Base-by-base conservation (phyloP, 2,797 vertebrate species). In the Leptodactylus fallax region DNA sequence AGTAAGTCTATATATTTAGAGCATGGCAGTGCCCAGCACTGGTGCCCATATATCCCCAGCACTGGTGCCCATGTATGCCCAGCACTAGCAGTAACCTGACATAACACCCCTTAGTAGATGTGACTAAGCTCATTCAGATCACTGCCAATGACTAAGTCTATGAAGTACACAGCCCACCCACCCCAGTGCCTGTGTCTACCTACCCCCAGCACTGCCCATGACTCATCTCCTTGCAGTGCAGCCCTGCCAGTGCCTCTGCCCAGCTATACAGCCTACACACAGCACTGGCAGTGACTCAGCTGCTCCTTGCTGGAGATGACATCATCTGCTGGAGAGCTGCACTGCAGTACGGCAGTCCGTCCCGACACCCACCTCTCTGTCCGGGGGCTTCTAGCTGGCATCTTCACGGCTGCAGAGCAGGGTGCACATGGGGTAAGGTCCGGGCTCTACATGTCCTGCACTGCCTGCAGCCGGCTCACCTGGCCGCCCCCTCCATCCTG, bases 401-500 rank as follows among this genome's bases (percentile, higher is more conserved):
- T 87, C 80, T 65, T 87, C 47, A 0, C 56, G 56, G 67, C 65
- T 60, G 21, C 79, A 53, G 79, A 25, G 56, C 61, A 13, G 56
- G 45, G 61, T 55, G 47, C 25, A 74, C 81, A 83, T 55, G 14
- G 17, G 86, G 80, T 17, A 6, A 16, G 3, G 60, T 67, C n/a
- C n/a, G 23, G 56, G 47, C 16, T 72, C 78, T 74, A 58, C 79
- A 45, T 58, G 58, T 51, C 72, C 71, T 45, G 47, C 55, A 4
- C 25, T 23, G 80, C 49, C 58, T 17, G 79, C 58, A n/a, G 36
- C 11, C 36, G 27, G 71, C 49, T 79, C 81, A 69, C 86, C 86
- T 60, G 71, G 72, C 25, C 61, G 60, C 86, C 86, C 72, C 87
- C 87, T 51, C 81, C 81, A 83, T 61, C 61, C 27, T 45, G 7